A percentile compares a stretch with the other conserved stretches of the same genome.
phyloP scores from a whole-genome alignment of 2,113 vertebrate species.

The Daboia siamensis region DNA sequence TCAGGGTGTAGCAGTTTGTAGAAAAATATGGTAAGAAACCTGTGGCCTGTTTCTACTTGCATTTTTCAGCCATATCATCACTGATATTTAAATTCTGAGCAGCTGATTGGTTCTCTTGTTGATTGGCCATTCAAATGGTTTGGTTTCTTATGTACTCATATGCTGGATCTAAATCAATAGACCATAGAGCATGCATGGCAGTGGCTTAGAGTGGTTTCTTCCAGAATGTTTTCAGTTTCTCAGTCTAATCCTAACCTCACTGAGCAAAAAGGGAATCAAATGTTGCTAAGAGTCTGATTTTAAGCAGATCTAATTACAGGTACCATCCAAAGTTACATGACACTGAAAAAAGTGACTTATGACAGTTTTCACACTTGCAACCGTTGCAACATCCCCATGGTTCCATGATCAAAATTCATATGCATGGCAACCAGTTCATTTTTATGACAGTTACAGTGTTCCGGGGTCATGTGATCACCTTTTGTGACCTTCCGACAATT shows the following conservation, averaged over 20 bases:
- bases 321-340: not conserved
- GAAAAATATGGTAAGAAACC: not conserved
- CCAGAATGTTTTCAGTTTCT: not conserved
- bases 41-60: not conserved
- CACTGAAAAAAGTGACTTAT: not conserved
- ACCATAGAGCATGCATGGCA: not conserved
- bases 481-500: not conserved
- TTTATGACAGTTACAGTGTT: not conserved
- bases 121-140: not conserved
- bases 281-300: not conserved
- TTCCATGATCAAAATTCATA: not conserved
- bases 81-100: not conserved
- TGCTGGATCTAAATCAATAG: not conserved
- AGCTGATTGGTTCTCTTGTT: not conserved
- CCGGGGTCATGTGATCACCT: not conserved
- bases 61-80: not conserved
- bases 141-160: not conserved
- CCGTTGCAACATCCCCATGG: not conserved
- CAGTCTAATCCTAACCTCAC: not conserved
- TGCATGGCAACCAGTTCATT: not conserved
- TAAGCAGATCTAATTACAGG: not conserved
- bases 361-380: not conserved
- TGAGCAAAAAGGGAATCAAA: not conserved
- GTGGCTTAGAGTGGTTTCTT: not conserved
- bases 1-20: not conserved